phyloP scores from a whole-genome alignment of 2,113 vertebrate species.

The Redunca redunca region DNA sequence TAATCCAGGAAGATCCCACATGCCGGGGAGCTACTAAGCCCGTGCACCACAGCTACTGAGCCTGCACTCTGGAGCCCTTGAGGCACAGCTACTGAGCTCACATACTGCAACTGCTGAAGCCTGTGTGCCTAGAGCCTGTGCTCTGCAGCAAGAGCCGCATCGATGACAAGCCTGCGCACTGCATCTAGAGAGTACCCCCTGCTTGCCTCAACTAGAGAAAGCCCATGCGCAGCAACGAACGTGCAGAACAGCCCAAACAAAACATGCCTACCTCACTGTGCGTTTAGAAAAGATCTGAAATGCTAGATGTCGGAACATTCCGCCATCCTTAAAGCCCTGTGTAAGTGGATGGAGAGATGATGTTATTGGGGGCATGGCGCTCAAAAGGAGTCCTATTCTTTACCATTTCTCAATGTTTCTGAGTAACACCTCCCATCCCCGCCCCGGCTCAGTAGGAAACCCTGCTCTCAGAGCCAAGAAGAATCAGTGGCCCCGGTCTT shows the following conservation, averaged over 20 bases:
- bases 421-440: neutral
- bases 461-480: neutral
- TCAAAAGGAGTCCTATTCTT: neutral
- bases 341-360: neutral
- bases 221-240: rapidly evolving
- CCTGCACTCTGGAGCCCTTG: neutral
- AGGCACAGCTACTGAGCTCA: neutral
- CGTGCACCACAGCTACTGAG: neutral
- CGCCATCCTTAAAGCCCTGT: neutral
- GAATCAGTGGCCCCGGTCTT: neutral
- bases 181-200: neutral
- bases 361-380: rapidly evolving
- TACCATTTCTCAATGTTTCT: neutral
- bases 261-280: neutral
- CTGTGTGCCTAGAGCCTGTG: neutral
- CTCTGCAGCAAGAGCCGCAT: neutral
- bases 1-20: neutral
- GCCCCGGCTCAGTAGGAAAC: neutral
- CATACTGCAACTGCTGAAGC: neutral
- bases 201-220: neutral
- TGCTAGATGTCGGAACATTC: neutral
- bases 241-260: neutral
- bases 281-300: neutral
- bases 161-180: neutral
- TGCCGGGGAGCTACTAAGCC: neutral